These are phyloP conservation scores for Leptocoma aspasia DNA, from an alignment of 2,113 vertebrate species.

Conservation along the genomic window DNA sequence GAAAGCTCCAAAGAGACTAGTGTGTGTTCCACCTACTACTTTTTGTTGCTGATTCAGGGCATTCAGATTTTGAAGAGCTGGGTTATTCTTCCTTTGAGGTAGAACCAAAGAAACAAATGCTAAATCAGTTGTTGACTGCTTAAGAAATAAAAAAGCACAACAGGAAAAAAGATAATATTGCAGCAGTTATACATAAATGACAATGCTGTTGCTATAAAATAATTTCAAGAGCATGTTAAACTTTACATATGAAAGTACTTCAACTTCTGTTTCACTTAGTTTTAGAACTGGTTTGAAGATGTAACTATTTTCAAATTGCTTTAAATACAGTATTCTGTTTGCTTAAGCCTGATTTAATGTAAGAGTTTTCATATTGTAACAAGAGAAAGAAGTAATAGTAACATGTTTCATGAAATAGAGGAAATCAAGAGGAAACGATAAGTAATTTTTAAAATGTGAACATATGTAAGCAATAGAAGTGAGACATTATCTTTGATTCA, in stretches of 20 bases:
- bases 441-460: neutral
- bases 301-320: neutral
- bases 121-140: neutral
- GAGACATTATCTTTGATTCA: neutral
- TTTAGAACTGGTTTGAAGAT: neutral
- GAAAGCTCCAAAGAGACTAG: neutral
- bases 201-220: neutral
- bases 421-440: neutral
- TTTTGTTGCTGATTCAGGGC: neutral
- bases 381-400: neutral
- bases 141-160: neutral
- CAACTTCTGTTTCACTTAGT: neutral
- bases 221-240: neutral
- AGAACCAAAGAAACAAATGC: neutral
- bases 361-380: neutral
- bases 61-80: neutral
- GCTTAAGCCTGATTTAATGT: neutral
- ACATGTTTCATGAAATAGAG: neutral
- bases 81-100: neutral
- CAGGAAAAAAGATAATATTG: neutral
- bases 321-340: neutral
- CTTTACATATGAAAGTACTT: neutral
- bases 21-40: neutral
- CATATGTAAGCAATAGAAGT: neutral
- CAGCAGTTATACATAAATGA: neutral